Percentiles rank a stretch among this genome's conserved stretches.
These are phyloP conservation scores for Rhinichthys klamathensis DNA, from an alignment of 2,113 vertebrate species.

Conservation along the genomic window DNA sequence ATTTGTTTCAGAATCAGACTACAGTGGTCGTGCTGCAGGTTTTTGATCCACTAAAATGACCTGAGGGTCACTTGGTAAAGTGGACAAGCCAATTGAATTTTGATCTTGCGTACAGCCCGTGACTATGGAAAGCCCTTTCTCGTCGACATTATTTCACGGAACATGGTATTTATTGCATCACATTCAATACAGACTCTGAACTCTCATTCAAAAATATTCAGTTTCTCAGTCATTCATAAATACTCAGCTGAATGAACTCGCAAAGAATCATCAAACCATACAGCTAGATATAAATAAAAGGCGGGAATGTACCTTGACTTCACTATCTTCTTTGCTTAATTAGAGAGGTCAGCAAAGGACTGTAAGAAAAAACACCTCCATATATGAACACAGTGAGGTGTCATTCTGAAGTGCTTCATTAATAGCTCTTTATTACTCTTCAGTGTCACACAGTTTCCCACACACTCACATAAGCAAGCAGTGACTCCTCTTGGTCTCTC, in stretches of 20 bases:
- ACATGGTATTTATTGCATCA: no score
- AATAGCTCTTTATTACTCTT: not conserved
- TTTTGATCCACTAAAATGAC: no score
- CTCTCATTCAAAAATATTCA: not conserved
- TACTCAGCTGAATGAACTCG: not conserved
- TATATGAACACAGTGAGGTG: not conserved
- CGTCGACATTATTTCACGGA: not conserved
- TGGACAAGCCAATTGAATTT: no score
- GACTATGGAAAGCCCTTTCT: not conserved
- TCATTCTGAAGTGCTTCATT: not conserved
- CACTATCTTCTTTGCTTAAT: not conserved
- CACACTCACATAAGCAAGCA: not conserved
- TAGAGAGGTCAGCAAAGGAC: not conserved
- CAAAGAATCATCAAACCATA: not conserved
- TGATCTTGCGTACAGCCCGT: no score
- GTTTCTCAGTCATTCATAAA: not conserved
- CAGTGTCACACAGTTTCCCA: conserved; percentile 16
- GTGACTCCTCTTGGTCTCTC: not conserved
- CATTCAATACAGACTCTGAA: not conserved
- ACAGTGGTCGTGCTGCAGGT: no score
- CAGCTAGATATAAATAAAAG: not conserved
- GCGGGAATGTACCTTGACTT: no score
- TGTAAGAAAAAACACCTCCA: not conserved
- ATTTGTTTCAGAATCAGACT: no score
- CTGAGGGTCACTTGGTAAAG: no score